phyloP scores from a whole-genome alignment of 2,888 invertebrate genomes.

The Pristionchus arcanus region DNA sequence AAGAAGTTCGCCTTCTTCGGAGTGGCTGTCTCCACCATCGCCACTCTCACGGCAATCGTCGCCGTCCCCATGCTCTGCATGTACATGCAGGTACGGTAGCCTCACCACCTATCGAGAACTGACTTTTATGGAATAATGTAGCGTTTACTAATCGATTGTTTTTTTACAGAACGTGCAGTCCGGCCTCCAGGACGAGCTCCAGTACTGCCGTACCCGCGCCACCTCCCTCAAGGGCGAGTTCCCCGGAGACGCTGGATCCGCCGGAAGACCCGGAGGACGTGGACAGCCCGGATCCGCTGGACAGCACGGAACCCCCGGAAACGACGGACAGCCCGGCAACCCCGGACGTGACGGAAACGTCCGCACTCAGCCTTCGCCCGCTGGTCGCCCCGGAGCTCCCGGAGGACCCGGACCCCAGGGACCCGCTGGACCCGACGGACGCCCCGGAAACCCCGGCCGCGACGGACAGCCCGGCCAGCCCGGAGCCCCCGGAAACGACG shows the following conservation, averaged over 20 bases:
- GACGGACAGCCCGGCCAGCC: constrained; percentile 64
- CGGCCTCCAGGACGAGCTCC: constrained; percentile 74
- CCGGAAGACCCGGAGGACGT: constrained; percentile 65
- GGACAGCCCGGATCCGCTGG: constrained; percentile 65
- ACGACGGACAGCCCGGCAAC: no score
- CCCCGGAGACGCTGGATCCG: constrained; percentile 59
- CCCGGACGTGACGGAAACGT: no score
- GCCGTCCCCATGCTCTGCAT: constrained; percentile 77
- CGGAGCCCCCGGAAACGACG: no score
- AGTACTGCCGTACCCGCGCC: constrained; percentile 75
- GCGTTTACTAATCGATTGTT: neutral
- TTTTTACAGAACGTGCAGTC: constrained; percentile 75
- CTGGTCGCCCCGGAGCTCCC: constrained; percentile 70
- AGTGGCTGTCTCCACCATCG: constrained; percentile 71
- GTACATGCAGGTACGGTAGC: constrained; percentile 71
- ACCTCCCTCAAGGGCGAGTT: constrained; percentile 74
- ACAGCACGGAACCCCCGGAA: constrained; percentile 59
- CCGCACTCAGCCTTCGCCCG: no score
- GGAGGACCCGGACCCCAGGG: constrained; percentile 69
- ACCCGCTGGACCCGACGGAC: constrained; percentile 62
- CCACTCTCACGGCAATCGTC: constrained; percentile 75
- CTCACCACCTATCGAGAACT: neutral
- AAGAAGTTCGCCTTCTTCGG: constrained; percentile 68
- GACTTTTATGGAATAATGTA: no score
- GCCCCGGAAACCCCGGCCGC: constrained; percentile 68